Base-by-base conservation (phyloP, 2,797 vertebrate species). In the Poecilia gillii region DNA sequence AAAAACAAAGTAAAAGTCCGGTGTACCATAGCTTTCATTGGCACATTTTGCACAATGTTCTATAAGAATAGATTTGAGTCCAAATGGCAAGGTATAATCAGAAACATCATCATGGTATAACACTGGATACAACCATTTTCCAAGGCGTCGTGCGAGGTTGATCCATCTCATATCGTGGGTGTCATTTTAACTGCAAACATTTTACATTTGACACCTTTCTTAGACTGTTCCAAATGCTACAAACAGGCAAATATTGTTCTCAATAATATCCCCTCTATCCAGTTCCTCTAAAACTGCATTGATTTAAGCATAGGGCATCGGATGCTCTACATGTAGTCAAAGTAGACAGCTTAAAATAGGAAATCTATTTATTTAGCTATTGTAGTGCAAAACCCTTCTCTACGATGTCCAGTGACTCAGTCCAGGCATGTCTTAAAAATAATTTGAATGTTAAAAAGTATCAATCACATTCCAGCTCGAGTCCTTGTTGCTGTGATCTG, bases 41-140 rank as follows among this genome's bases (percentile, higher is more conserved):
- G 95, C 95, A 96, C 94, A 82, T 81, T 84, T 87, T 88, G 85
- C 83, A 84, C 81, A 89, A 70, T 11, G n/a, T 80, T 92, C 82
- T 83, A 82, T 87, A 76, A 80, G 71, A 82, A 78, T 89, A 79
- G 87, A 84, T 89, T 88, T 75, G 87, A 89, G 87, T 89, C 86
- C 77, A 90, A 73, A 90, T 92, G 89, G 92, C 90, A 82, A 88
- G 36, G 86, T 83, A 73, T 87, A 74, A 81, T 81, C 62, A 81
- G 16, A 59, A 83, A 85, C 49, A 81, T 72, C 25, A 47, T 82
- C 73, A 75, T 81, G 78, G 85, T 73, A 76, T 68, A 20, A 73
- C 75, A 83, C 77, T 79, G 68, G 72, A 83, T 66, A 57, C 20
- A 64, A 70, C 72, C 31, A 4, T 57, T 83, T 73, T 75, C 7